Base-by-base conservation (phyloP, 2,113 vertebrate genomes). In the Microcebus lehilahytsara region DNA sequence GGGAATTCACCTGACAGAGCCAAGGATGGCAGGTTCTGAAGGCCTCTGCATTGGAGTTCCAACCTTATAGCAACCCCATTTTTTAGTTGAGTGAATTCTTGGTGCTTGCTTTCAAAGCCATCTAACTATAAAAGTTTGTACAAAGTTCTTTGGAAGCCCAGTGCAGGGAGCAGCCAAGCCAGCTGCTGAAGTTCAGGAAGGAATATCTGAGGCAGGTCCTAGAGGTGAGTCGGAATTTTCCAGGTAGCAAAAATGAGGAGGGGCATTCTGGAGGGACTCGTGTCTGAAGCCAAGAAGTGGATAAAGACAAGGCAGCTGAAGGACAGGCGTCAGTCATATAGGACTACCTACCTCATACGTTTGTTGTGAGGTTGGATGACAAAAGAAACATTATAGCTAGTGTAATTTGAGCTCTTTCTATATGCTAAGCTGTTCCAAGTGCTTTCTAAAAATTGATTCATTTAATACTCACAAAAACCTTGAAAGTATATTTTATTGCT, bases 401-500 rank as follows among this genome's bases (percentile, higher is more conserved):
- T 81, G 81, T 17, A 74, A 62, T 64, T 19, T 94, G 77, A 81
- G n/a, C 66, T 83, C 62, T 79, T 60, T 69, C 74, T 80, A 58
- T 80, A 53, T 13, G 22, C 22, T 80, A 86, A 92, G 12, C 23
- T 79, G 30, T 40, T 80, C 42, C 27, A 72, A 91, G 42, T 71
- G 74, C n/a, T 56, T 92, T 87, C 30, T 92, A 92, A 72, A 74
- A 71, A 60, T 51, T 85, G 72, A 85, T 42, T 95, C 40, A 71
- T 51, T 51, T 62, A 72, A 94, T 71, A 78, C 14, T 95, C 37
- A 85, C n/a, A 89, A 79, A 77, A 91, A 12, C 22, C 53, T n/a
- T 25, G 69, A 40, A 60, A 4, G 80, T 85, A 40, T 27, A 67
- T 69, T 19, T 78, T 85, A 78, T 60, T 53, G 30, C n/a, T 74